Conservation (phyloP, 2,888 invertebrate species). For the Dryomyza anilis region DNA sequence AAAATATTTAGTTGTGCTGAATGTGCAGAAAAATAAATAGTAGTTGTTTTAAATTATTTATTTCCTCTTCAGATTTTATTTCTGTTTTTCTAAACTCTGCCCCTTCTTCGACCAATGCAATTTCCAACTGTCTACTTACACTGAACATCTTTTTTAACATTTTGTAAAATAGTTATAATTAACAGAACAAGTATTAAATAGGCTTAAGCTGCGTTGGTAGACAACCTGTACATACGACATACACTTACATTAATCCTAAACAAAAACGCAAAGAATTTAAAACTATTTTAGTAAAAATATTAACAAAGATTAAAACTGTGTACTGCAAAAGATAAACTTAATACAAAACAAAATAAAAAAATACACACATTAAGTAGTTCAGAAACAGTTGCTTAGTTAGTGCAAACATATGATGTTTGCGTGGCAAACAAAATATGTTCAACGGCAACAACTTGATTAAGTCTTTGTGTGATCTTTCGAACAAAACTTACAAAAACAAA, state of each 20-base stretch:
- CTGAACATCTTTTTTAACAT: too few relatives aligned
- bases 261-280: slow-evolving; percentile 15
- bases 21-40: neutral
- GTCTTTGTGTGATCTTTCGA: slow-evolving; percentile 10
- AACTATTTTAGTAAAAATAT: slow-evolving; percentile 20
- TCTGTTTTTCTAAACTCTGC: neutral
- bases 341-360: slow-evolving; percentile 21
- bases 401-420: neutral
- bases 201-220: neutral
- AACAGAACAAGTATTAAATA: slow-evolving; percentile 3
- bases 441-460: neutral
- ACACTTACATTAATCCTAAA: slow-evolving; percentile 23
- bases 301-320: neutral
- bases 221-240: slow-evolving; percentile 13
- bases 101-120: slow-evolving; percentile 11
- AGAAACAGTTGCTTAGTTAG: too few relatives aligned
- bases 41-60: neutral
- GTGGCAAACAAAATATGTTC: neutral
- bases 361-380: slow-evolving; percentile 37
- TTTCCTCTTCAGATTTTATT: neutral
- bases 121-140: neutral
- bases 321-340: slow-evolving; percentile 15
- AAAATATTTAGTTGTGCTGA: neutral
- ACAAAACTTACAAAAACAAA: neutral
- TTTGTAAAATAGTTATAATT: neutral